Percentiles rank a stretch among this genome's conserved stretches.
Conservation (phyloP, 2,888 invertebrate species). For the Tetragonisca angustula region DNA sequence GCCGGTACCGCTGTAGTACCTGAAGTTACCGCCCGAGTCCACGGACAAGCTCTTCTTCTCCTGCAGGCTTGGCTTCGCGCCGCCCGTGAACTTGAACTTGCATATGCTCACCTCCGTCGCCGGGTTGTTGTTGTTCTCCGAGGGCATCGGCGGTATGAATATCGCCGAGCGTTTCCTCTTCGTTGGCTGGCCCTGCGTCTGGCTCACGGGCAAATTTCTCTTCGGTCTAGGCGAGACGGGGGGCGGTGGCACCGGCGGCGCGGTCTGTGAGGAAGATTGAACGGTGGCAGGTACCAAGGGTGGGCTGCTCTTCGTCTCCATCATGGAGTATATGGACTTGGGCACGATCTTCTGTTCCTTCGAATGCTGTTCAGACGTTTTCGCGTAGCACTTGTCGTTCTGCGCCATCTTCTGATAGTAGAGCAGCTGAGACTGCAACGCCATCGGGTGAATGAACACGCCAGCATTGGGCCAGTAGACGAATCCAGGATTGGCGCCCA, state of each 20-base stretch:
- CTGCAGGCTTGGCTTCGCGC: slow-evolving; percentile 94
- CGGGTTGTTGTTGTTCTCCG: slow-evolving; percentile 90
- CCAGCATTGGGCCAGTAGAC: slow-evolving; percentile 90
- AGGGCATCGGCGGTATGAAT: slow-evolving; percentile 92
- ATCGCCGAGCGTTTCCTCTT: slow-evolving; percentile 93
- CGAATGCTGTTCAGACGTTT: slow-evolving; percentile 65
- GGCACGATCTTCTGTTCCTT: slow-evolving; percentile 83
- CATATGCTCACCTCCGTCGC: slow-evolving; percentile 95
- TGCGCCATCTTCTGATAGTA: slow-evolving; percentile 91
- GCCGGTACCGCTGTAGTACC: slow-evolving; percentile 94
- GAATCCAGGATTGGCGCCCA: slow-evolving; percentile 84
- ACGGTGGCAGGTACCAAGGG: slow-evolving; percentile 74
- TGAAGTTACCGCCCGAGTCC: slow-evolving; percentile 94
- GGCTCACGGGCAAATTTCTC: slow-evolving; percentile 83
- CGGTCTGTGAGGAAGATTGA: slow-evolving; percentile 69
- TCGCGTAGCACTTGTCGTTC: slow-evolving; percentile 79
- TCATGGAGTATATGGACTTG: slow-evolving; percentile 82
- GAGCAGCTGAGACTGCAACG: slow-evolving; percentile 89
- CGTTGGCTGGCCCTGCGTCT: slow-evolving; percentile 83
- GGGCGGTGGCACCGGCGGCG: slow-evolving; percentile 67
- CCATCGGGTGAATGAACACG: slow-evolving; percentile 90
- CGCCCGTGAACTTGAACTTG: slow-evolving; percentile 96
- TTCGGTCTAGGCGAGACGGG: slow-evolving; percentile 83
- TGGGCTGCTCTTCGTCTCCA: slow-evolving; percentile 75
- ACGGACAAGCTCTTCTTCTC: slow-evolving; percentile 97